These are phyloP conservation scores for Sylvilagus floridanus DNA, from an alignment of 2,797 vertebrate genomes.

Conservation along the genomic window DNA sequence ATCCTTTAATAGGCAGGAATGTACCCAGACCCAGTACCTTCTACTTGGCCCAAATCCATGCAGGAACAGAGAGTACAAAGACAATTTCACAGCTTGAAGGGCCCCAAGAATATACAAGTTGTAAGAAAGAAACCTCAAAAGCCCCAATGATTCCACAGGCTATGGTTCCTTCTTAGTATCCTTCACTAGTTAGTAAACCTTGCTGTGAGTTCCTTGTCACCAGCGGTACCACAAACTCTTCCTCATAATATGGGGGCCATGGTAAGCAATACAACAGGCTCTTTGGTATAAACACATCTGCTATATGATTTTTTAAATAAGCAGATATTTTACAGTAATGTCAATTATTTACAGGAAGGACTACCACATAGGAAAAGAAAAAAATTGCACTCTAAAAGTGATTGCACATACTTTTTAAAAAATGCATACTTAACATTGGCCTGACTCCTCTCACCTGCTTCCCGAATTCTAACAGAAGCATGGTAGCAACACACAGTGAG, in stretches of 20 bases:
- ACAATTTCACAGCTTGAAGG: conserved; percentile 81
- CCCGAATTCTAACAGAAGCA: conserved; percentile 69
- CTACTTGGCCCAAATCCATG: conserved; percentile 76
- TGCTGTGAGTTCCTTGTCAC: conserved; percentile 85
- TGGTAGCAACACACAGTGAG: conserved; percentile 77
- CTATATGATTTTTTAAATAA: conserved; percentile 81
- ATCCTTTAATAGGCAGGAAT: conserved; percentile 84
- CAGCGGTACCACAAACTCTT: conserved; percentile 84
- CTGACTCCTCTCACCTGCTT: conserved; percentile 70
- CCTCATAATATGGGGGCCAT: conserved; percentile 77
- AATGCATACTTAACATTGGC: conserved; percentile 65
- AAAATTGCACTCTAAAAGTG: conserved; percentile 80
- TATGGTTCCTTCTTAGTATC: conserved; percentile 81
- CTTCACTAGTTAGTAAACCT: conserved; percentile 84
- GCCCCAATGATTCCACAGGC: conserved; percentile 68
- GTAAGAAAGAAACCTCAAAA: conserved; percentile 81
- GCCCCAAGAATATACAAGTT: conserved; percentile 78
- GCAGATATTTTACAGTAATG: conserved; percentile 87
- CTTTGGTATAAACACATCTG: conserved; percentile 91
- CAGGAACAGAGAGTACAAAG: conserved; percentile 80
- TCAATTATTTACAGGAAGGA: conserved; percentile 87
- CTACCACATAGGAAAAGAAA: conserved; percentile 80
- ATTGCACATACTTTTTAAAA: conserved; percentile 87
- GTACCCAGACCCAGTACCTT: conserved; percentile 69
- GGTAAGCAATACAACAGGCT: conserved; percentile 90